These are phyloP conservation scores for Cerceris ruficornis DNA, from an alignment of 2,888 invertebrate species.

Conservation along the genomic window DNA sequence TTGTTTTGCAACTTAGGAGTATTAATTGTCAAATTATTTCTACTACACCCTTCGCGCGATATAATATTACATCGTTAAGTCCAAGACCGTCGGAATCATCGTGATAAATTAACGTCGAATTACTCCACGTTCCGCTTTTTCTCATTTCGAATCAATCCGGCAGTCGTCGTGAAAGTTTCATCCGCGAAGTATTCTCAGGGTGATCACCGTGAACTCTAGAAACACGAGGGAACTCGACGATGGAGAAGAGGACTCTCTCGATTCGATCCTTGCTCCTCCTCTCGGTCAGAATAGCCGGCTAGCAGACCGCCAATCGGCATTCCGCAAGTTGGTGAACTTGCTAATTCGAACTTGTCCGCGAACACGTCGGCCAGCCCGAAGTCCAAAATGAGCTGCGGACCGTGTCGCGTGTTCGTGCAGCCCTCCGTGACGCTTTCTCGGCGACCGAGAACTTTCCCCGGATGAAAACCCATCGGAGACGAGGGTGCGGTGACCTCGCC, in stretches of 20 bases:
- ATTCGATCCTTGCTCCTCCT: slow-evolving; percentile 1
- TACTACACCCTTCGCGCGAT: no score
- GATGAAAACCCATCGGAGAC: slow-evolving; percentile 20
- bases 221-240: background rate
- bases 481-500: no score
- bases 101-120: no score
- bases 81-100: no score
- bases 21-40: no score
- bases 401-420: slow-evolving; percentile 50
- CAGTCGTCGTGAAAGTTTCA: slow-evolving; percentile 14
- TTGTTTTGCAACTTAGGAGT: no score
- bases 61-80: no score
- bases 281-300: slow-evolving; percentile 17
- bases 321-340: slow-evolving; percentile 73
- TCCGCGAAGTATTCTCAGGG: slow-evolving; percentile 14
- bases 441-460: slow-evolving; percentile 34
- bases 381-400: slow-evolving; percentile 60
- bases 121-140: no score
- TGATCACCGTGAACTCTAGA: slow-evolving; percentile 24
- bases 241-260: slow-evolving; percentile 14
- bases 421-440: slow-evolving; percentile 44
- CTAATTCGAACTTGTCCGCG: slow-evolving; percentile 74
- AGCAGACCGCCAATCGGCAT: slow-evolving; percentile 68
- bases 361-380: slow-evolving; percentile 56
- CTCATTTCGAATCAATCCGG: background rate